Conservation (phyloP, 2,113 vertebrate species). For the Rostratula benghalensis region DNA sequence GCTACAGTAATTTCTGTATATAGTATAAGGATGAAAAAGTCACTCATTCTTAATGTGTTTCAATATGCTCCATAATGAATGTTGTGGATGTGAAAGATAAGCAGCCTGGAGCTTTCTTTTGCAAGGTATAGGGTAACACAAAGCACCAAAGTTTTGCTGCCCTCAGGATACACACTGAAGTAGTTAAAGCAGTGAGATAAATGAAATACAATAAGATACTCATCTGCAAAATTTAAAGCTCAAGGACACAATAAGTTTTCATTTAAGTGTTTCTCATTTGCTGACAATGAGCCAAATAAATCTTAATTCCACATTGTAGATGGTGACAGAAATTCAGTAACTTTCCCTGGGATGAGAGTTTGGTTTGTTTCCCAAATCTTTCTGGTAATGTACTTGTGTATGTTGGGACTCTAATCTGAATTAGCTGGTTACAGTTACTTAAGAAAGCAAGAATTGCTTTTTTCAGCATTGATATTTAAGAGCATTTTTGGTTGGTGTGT, state of each 20-base stretch:
- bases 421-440: background rate
- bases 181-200: conserved; percentile 58
- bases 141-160: conserved; percentile 49
- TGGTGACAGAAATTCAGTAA: conserved; percentile 39
- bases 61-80: conserved; percentile 28
- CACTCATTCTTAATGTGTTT: conserved; percentile 37
- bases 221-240: conserved; percentile 48
- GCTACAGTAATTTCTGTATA: conserved; percentile 8
- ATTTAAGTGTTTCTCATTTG: conserved; percentile 33
- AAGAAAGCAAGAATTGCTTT: background rate
- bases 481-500: background rate
- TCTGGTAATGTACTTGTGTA: background rate
- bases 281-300: conserved; percentile 40
- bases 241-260: conserved; percentile 50
- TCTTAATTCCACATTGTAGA: background rate
- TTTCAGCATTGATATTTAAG: background rate
- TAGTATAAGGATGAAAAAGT: conserved; percentile 33
- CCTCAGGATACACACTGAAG: conserved; percentile 55
- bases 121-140: conserved; percentile 58
- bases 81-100: conserved; percentile 60
- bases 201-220: conserved; percentile 27
- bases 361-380: background rate
- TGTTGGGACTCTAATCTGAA: background rate
- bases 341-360: background rate
- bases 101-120: conserved; percentile 57